These are phyloP conservation scores for Eupithecia abbreviata DNA, from an alignment of 2,888 invertebrate genomes.

Conservation along the genomic window DNA sequence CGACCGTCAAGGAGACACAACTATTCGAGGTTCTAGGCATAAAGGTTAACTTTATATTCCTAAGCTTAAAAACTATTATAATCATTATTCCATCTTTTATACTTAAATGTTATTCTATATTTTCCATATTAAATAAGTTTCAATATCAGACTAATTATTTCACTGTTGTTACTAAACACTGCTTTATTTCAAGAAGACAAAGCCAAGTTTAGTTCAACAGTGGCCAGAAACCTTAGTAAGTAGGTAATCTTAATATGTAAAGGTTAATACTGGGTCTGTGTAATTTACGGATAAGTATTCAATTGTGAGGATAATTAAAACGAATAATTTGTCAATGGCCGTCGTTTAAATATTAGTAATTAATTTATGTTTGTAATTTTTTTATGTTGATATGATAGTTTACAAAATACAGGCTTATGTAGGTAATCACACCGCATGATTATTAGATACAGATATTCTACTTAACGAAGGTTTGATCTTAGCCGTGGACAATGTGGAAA, in stretches of 20 bases:
- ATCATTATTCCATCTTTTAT: conserved; percentile 30
- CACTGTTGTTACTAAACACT: background rate
- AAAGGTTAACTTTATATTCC: conserved; percentile 15
- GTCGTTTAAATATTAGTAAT: background rate
- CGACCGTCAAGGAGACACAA: conserved; percentile 69
- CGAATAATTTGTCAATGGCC: background rate
- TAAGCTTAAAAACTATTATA: conserved; percentile 6
- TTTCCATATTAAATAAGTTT: background rate
- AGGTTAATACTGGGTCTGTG: background rate
- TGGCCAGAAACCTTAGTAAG: background rate
- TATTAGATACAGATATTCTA: background rate
- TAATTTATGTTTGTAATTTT: background rate
- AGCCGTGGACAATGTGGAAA: too few relatives aligned
- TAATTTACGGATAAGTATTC: background rate
- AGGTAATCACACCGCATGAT: background rate
- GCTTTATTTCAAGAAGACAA: background rate
- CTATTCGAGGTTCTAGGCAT: conserved; percentile 68
- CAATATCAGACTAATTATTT: background rate
- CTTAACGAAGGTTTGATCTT: too few relatives aligned
- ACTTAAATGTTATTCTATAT: background rate
- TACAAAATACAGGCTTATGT: background rate
- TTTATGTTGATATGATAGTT: background rate
- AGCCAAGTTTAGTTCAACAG: background rate
- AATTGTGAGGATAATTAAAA: background rate
- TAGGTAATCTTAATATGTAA: background rate